These are phyloP conservation scores for Emydoidea blandingii DNA, from an alignment of 2,797 vertebrate genomes.

Conservation along the genomic window DNA sequence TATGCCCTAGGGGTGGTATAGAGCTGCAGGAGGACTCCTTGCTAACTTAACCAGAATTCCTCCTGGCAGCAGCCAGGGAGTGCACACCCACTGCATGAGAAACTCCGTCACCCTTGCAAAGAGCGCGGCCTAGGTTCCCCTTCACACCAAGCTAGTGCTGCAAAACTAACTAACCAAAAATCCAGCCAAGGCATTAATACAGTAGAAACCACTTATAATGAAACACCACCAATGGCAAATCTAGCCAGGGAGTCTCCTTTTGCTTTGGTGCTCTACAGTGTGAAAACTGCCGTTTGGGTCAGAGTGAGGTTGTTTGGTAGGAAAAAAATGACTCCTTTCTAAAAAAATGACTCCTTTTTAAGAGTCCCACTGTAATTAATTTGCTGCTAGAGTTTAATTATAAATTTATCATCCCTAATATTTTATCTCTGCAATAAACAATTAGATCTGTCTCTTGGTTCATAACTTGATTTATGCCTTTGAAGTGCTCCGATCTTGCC, in stretches of 20 bases:
- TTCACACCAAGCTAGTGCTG: neutral
- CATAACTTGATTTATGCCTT: neutral
- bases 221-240: neutral
- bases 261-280: neutral
- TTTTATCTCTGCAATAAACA: neutral
- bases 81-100: neutral
- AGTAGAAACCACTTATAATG: neutral
- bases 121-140: neutral
- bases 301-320: neutral
- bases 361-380: conserved; percentile 9
- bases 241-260: neutral
- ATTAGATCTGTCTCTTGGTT: neutral
- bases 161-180: neutral
- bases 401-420: neutral
- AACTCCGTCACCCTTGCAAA: neutral
- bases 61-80: neutral
- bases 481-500: neutral
- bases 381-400: conserved; percentile 52
- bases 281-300: neutral
- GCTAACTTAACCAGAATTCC: neutral
- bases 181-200: neutral
- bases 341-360: neutral
- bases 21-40: neutral
- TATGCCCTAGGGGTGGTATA: neutral
- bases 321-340: neutral